Percentiles rank a stretch among this genome's conserved stretches.
phyloP scores from a whole-genome alignment of 2,888 invertebrate genomes.

The Drosophila imparisetae region DNA sequence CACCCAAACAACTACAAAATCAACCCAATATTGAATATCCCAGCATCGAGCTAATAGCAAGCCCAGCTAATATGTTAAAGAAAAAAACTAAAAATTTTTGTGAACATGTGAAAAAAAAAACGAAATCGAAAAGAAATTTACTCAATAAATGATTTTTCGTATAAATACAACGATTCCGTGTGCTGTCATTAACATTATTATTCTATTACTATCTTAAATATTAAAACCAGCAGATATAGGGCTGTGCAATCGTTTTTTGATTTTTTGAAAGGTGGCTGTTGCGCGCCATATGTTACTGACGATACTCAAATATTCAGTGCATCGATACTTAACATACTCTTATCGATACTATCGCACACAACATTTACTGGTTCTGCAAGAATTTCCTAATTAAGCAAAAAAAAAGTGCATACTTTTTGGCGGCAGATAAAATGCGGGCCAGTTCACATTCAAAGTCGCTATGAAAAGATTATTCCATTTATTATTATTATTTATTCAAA shows the following conservation, averaged over 20 bases:
- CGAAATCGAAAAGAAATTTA: slow-evolving; percentile 72
- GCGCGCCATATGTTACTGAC: neutral
- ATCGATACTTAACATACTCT: neutral
- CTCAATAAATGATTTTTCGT: slow-evolving; percentile 79
- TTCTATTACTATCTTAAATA: neutral
- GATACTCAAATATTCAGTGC: neutral
- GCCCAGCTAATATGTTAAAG: slow-evolving; percentile 41
- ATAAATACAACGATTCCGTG: slow-evolving; percentile 29
- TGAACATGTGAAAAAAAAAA: slow-evolving; percentile 54
- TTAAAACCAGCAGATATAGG: neutral
- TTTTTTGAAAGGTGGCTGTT: neutral
- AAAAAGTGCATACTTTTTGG: neutral
- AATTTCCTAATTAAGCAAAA: neutral
- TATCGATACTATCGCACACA: neutral
- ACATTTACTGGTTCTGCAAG: neutral
- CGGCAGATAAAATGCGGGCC: neutral
- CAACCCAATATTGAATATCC: slow-evolving; percentile 30
- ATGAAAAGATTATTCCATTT: too few relatives aligned
- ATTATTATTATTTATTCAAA: too few relatives aligned
- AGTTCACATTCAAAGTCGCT: neutral
- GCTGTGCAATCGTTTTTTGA: neutral
- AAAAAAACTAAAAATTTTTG: slow-evolving; percentile 34
- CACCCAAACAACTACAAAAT: slow-evolving; percentile 26
- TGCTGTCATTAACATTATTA: neutral
- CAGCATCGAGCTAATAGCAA: slow-evolving; percentile 37